These are phyloP conservation scores for Bungarus multicinctus DNA, from an alignment of 2,113 vertebrate species.

Conservation along the genomic window DNA sequence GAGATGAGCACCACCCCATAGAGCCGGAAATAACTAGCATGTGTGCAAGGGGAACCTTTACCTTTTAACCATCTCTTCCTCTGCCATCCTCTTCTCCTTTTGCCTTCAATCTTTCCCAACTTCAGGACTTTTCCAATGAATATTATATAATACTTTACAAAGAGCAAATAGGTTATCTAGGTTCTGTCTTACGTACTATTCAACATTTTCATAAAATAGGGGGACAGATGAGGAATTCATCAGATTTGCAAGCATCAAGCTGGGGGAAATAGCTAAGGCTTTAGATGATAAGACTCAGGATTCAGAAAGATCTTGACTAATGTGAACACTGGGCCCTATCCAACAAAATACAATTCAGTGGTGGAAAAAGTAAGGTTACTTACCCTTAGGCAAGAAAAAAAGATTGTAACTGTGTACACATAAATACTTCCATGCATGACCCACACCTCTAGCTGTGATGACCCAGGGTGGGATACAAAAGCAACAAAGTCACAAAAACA, in stretches of 20 bases:
- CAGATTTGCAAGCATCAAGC: neutral
- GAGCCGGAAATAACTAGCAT: too few species aligned
- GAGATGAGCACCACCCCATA: too few species aligned
- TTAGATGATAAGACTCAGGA: neutral
- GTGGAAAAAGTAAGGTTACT: neutral
- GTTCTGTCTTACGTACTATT: neutral
- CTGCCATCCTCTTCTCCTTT: neutral
- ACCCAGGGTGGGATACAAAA: too few species aligned
- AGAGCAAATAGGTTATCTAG: neutral
- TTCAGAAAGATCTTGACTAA: neutral
- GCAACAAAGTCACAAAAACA: too few species aligned
- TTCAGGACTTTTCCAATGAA: neutral
- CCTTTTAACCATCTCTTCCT: neutral
- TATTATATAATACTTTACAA: neutral
- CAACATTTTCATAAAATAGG: neutral
- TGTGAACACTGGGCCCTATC: neutral
- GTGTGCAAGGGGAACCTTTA: too few species aligned
- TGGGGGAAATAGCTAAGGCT: neutral
- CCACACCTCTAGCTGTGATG: too few species aligned
- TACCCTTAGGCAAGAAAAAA: neutral
- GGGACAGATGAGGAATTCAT: neutral
- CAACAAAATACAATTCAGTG: neutral
- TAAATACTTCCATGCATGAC: too few species aligned
- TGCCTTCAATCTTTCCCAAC: neutral
- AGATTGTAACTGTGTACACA: too few species aligned